A percentile compares a stretch with the other conserved stretches of the same genome.
Conservation (phyloP, 1,140 invertebrate species). For the Magallana ariakensis region DNA sequence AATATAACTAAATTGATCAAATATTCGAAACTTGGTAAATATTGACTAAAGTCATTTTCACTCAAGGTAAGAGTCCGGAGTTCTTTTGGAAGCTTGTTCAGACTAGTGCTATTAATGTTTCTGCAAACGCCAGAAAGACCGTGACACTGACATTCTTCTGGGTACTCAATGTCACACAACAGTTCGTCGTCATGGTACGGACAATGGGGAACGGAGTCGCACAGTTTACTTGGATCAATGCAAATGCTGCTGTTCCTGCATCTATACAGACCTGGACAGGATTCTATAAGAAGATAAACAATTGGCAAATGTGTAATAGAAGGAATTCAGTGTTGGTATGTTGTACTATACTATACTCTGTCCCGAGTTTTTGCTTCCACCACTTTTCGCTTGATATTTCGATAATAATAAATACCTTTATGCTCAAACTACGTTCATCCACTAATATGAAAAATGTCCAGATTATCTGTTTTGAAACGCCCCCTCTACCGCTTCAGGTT, state of each 20-base stretch:
- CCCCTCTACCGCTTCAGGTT: too few relatives aligned
- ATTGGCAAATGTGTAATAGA: too few relatives aligned
- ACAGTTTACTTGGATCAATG: conserved; percentile 31
- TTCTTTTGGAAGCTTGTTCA: neutral
- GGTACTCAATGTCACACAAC: conserved; percentile 52
- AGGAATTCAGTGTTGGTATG: too few relatives aligned
- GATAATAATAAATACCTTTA: too few relatives aligned
- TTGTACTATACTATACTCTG: too few relatives aligned
- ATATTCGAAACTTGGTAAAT: neutral
- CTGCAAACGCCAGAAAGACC: conserved; percentile 1
- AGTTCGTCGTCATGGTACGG: conserved; percentile 58
- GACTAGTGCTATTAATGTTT: neutral
- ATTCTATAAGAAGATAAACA: neutral
- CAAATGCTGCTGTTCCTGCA: conserved; percentile 46
- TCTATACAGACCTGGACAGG: conserved; percentile 47
- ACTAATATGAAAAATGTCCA: too few relatives aligned
- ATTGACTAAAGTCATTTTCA: conserved; percentile 10
- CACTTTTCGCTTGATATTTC: too few relatives aligned
- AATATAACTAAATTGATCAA: neutral
- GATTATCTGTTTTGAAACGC: too few relatives aligned
- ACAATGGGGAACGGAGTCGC: conserved; percentile 55
- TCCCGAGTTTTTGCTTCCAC: too few relatives aligned
- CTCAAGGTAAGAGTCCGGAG: conserved; percentile 18
- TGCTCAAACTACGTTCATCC: too few relatives aligned
- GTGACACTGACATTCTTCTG: conserved; percentile 45